A percentile compares a stretch with the other conserved stretches of the same genome.
phyloP scores from a whole-genome alignment of 2,888 invertebrate species.

The Biston betularia region DNA sequence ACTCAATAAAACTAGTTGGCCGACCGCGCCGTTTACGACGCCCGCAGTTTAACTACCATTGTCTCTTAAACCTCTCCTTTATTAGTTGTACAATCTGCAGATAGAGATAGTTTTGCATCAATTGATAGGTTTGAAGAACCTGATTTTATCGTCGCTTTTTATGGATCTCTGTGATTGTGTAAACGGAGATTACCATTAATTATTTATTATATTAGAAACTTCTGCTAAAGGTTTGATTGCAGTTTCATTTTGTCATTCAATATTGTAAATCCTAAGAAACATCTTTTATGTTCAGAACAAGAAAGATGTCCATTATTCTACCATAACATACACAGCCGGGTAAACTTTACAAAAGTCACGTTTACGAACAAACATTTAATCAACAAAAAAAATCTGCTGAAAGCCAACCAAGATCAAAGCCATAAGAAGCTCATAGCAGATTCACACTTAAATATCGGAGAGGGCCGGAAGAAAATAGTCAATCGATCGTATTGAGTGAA shows the following conservation, averaged over 20 bases:
- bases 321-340: background rate
- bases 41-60: constrained; percentile 68
- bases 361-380: background rate
- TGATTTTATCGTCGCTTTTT: constrained; percentile 25
- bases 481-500: constrained; percentile 68
- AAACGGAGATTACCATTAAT: background rate
- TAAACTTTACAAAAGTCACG: background rate
- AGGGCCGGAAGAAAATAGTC: constrained; percentile 67
- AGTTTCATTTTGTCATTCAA: background rate
- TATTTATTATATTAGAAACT: background rate
- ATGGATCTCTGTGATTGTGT: constrained; percentile 2
- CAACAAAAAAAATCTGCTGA: background rate
- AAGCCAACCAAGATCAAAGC: constrained; percentile 24
- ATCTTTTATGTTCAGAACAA: background rate
- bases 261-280: background rate
- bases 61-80: constrained; percentile 63
- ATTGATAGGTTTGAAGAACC: constrained; percentile 21
- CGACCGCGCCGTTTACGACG: constrained; percentile 75
- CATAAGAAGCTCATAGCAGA: constrained; percentile 41
- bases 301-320: background rate
- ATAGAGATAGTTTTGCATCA: constrained; percentile 22
- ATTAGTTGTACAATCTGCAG: constrained; percentile 43
- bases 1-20: constrained; percentile 81
- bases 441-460: constrained; percentile 52
- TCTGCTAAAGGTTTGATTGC: background rate